Evolutionary conservation across 2,113 vertebrate genomes (phyloP), one percentile per base, ranked within the genome.

Genomic region (Eira barbara): DNA sequence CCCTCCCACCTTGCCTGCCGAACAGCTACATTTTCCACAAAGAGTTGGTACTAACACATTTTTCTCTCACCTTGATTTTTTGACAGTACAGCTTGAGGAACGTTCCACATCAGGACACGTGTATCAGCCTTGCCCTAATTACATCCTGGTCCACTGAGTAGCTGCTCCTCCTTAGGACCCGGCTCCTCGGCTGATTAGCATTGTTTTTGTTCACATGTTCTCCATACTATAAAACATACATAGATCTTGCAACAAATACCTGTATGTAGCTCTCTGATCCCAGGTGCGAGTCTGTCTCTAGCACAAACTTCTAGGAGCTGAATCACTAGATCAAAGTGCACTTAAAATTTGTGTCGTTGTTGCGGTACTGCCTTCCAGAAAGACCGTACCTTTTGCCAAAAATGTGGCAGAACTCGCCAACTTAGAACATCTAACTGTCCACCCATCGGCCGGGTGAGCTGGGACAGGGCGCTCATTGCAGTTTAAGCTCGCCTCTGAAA

Each of bases 121-220:
- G 47, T 8, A 7, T 8, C 23, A 11, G 45, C 63, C 10, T 25
- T 29, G 1, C 6, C 15, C 57, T 2, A 7, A 23, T 13, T 0
- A 3, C 42, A 18, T 10, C 2, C 49, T 20, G 1, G n/a, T 1
- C 15, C 17, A 1, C 2, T 2, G 2, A 0, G 4, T 1, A 23
- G n/a, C 11, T 11, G 47, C 34, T 11, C 4, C 0, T 20, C 3
- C 52, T 14, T 20, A 12, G 29, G 0, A 61, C 20, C 76, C 49
- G 20, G 8, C 14, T 11, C 10, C 12, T 25, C 12, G 36, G 0
- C 14, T 0, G 21, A 15, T 20, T 7, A 61, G 4, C 17, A 3
- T 49, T 8, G 2, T 25, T 31, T 0, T 59, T 39, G 4, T 55
- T 45, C 31, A n/a, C 76, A 8, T 36, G 5, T 11, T 74, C 27